Percentiles rank a stretch among this genome's conserved stretches.
Evolutionary conservation across 2,797 vertebrate species (phyloP).

Genomic region (Notolabrus celidotus): DNA sequence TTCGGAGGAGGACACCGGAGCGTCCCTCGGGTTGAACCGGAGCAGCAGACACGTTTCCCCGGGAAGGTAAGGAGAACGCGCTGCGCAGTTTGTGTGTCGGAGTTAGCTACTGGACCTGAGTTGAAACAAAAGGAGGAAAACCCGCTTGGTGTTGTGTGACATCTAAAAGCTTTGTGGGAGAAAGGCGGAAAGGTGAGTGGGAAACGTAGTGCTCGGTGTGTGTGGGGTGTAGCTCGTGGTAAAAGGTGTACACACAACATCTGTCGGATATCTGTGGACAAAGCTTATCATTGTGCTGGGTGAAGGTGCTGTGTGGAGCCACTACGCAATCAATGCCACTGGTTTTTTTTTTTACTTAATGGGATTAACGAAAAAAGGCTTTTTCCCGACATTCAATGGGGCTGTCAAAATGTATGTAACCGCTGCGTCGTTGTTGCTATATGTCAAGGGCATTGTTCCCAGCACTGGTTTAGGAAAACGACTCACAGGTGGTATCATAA

Average conservation of each 20-base stretch:
- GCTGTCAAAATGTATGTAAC: conserved; percentile 39
- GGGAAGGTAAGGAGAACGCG: conserved; percentile 26
- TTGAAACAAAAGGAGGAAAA: conserved; percentile 68
- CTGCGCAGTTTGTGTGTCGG: conserved; percentile 36
- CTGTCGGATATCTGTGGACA: conserved; percentile 50
- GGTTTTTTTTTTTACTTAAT: conserved; percentile 16
- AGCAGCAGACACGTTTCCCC: conserved; percentile 25
- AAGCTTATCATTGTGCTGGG: conserved; percentile 46
- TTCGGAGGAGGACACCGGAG: conserved; percentile 37
- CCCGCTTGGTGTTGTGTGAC: conserved; percentile 64
- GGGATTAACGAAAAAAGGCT: background rate
- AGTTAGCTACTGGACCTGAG: conserved; percentile 41
- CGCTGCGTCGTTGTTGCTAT: conserved; percentile 38
- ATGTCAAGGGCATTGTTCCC: conserved; percentile 69
- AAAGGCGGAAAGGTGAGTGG: conserved; percentile 56
- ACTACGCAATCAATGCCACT: conserved; percentile 54
- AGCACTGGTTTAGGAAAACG: conserved; percentile 4
- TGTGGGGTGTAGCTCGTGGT: conserved; percentile 14
- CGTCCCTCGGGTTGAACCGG: conserved; percentile 32
- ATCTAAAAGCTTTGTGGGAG: conserved; percentile 46
- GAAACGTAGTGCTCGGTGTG: conserved; percentile 37
- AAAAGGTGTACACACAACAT: conserved; percentile 48
- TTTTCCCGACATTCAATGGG: background rate
- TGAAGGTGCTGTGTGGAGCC: conserved; percentile 49
- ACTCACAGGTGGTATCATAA: conserved; percentile 73